Conservation (phyloP, 2,888 invertebrate species). For the Acleris cristana region DNA sequence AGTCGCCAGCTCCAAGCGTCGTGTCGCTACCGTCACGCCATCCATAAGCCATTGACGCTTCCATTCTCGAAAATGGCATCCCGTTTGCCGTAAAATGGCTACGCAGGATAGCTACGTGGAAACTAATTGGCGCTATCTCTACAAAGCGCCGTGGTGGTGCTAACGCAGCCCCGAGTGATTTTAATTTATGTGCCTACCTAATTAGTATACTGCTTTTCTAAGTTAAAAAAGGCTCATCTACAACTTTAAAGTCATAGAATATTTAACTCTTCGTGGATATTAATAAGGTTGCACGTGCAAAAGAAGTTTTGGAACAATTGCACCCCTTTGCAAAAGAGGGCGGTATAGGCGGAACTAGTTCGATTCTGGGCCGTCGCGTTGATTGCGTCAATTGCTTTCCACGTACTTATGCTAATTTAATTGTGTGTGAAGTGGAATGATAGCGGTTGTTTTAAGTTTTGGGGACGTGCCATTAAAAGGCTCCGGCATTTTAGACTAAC, state of each 20-base stretch:
- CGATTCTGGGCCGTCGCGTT: conserved; percentile 44
- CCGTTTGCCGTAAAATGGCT: conserved; percentile 30
- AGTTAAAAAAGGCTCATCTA: too few species aligned
- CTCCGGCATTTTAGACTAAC: background rate
- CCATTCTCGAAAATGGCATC: conserved; percentile 33
- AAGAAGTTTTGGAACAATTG: too few species aligned
- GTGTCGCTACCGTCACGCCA: conserved; percentile 7
- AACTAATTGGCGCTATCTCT: conserved; percentile 41
- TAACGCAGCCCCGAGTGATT: conserved; percentile 54
- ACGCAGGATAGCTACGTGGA: conserved; percentile 32
- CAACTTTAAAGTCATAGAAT: too few species aligned
- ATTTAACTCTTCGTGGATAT: too few species aligned
- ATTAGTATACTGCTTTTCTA: conserved; percentile 48
- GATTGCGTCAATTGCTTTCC: conserved; percentile 52
- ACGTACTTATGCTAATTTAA: conserved; percentile 50
- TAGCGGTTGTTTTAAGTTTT: conserved; percentile 19
- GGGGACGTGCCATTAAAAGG: conserved; percentile 1
- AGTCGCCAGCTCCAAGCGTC: background rate
- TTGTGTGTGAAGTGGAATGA: conserved; percentile 38
- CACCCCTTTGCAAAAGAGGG: too few species aligned
- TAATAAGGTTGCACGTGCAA: too few species aligned
- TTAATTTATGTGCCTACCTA: conserved; percentile 60
- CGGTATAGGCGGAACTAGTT: conserved; percentile 51
- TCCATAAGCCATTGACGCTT: conserved; percentile 9
- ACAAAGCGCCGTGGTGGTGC: conserved; percentile 26